Percentiles rank a stretch among this genome's conserved stretches.
Conservation (phyloP, 2,797 vertebrate species). For the Lophius americanus region DNA sequence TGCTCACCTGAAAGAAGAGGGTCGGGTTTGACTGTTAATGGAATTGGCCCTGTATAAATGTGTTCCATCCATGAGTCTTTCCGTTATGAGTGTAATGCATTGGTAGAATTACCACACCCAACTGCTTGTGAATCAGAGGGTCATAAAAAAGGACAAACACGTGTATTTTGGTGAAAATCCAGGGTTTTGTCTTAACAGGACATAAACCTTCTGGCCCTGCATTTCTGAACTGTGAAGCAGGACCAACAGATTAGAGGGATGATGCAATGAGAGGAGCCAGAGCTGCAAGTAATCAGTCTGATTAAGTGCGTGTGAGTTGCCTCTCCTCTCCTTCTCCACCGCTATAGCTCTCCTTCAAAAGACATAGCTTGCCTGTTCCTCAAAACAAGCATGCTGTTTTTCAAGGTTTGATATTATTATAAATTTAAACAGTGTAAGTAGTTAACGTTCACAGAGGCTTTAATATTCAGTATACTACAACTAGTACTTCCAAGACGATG, state of each 20-base stretch:
- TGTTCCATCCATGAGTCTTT: background rate
- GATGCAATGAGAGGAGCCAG: conserved; percentile 77
- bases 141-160: conserved; percentile 18
- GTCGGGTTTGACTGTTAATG: conserved; percentile 43
- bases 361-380: conserved; percentile 36
- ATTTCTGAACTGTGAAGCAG: conserved; percentile 41
- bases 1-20: conserved; percentile 26
- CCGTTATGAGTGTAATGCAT: conserved; percentile 30
- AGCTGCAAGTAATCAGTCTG: conserved; percentile 76
- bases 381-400: conserved; percentile 55
- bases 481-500: background rate
- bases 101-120: conserved; percentile 9
- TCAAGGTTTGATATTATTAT: conserved; percentile 32
- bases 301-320: conserved; percentile 57
- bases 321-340: conserved; percentile 29
- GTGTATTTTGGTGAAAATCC: conserved; percentile 25
- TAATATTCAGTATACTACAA: background rate
- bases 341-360: conserved; percentile 28
- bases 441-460: background rate
- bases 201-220: conserved; percentile 18
- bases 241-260: conserved; percentile 77
- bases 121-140: conserved; percentile 33
- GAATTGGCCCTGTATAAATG: conserved; percentile 40
- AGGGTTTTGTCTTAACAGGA: conserved; percentile 35
- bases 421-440: background rate